phyloP scores from a whole-genome alignment of 2,888 invertebrate genomes.

The Selenia dentaria region DNA sequence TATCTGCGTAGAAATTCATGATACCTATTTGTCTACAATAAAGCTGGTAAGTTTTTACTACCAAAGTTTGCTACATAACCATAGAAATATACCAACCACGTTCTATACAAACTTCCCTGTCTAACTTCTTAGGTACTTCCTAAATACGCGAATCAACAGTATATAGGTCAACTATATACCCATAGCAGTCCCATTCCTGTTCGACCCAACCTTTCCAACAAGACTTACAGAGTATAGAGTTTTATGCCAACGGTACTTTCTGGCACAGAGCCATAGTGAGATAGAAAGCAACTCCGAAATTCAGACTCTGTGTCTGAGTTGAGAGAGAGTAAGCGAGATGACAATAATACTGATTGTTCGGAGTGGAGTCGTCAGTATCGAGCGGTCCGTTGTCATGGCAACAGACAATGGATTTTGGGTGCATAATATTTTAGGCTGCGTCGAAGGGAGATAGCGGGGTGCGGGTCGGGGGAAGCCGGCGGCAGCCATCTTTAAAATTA shows the following conservation, averaged over 20 bases:
- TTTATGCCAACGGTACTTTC: slow-evolving; percentile 73
- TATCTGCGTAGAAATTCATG: slow-evolving; percentile 32
- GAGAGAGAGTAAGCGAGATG: slow-evolving; percentile 76
- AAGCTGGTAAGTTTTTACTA: slow-evolving; percentile 39
- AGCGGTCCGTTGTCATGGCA: slow-evolving; percentile 80
- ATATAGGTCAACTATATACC: slow-evolving; percentile 52
- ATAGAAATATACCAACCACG: slow-evolving; percentile 28
- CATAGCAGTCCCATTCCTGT: slow-evolving; percentile 58
- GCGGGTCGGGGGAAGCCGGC: slow-evolving; percentile 61
- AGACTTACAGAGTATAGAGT: slow-evolving; percentile 56
- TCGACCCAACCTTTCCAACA: slow-evolving; percentile 69
- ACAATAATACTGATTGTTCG: slow-evolving; percentile 68
- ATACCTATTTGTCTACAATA: slow-evolving; percentile 36
- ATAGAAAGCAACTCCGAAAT: slow-evolving; percentile 62
- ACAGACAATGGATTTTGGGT: slow-evolving; percentile 85
- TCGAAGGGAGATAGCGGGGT: slow-evolving; percentile 58
- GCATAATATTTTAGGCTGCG: slow-evolving; percentile 85
- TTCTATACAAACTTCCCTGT: slow-evolving; percentile 32
- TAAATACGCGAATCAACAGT: slow-evolving; percentile 35
- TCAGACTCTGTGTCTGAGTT: slow-evolving; percentile 67
- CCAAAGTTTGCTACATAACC: slow-evolving; percentile 33
- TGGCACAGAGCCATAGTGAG: slow-evolving; percentile 78
- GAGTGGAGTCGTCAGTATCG: slow-evolving; percentile 69
- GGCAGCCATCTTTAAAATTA: slow-evolving; percentile 84
- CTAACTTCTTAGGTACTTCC: slow-evolving; percentile 41